Conservation (phyloP, 30 jellyfish, hydroid and myxozoan species). For the Catostylus mosaicus region DNA sequence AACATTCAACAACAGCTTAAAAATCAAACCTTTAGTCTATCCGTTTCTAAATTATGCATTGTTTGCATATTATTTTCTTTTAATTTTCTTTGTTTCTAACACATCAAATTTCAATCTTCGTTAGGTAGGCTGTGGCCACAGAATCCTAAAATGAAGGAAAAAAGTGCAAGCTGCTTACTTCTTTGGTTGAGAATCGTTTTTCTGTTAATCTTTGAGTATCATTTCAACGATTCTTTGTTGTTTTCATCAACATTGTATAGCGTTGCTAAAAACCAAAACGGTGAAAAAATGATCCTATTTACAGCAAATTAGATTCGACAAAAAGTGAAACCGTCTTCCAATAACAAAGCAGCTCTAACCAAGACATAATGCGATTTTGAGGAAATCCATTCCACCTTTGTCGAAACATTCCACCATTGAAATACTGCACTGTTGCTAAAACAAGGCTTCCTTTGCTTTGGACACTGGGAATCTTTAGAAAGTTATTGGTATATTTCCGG, state of each 20-base stretch:
- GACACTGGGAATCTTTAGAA: background rate
- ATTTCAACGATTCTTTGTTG: background rate
- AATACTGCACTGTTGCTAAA: background rate
- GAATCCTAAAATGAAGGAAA: background rate
- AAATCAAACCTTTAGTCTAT: background rate
- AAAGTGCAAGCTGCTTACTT: background rate
- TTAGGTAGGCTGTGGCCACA: background rate
- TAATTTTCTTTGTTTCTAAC: background rate
- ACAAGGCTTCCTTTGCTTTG: background rate
- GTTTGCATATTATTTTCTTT: background rate
- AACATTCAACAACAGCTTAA: background rate
- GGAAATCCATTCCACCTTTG: background rate
- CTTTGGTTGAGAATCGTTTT: background rate
- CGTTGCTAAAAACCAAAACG: background rate
- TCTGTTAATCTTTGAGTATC: background rate
- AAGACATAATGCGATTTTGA: background rate
- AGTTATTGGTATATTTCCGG: background rate
- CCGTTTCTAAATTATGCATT: constrained; percentile 1
- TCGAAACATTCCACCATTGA: background rate
- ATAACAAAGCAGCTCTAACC: background rate
- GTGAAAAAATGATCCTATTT: background rate
- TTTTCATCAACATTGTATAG: background rate
- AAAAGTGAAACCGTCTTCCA: background rate
- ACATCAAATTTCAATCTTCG: background rate
- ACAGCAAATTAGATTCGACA: background rate